These are phyloP conservation scores for Peromyscus leucopus DNA, from an alignment of 2,113 vertebrate genomes.

Conservation along the genomic window DNA sequence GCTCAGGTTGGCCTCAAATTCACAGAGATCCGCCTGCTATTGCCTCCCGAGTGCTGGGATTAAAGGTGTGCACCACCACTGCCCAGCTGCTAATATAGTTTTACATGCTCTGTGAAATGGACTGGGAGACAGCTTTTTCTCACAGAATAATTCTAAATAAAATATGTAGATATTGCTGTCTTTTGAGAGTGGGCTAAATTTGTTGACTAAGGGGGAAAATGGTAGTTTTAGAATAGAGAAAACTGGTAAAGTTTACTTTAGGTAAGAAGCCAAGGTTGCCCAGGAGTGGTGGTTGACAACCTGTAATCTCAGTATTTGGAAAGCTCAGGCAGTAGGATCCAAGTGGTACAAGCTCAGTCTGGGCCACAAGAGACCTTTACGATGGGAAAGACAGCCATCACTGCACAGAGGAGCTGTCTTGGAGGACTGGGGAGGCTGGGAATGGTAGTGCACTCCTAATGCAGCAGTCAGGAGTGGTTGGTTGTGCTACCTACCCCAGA, in stretches of 20 bases:
- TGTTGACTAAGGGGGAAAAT: background rate
- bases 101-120: slow-evolving; percentile 41
- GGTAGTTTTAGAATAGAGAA: background rate
- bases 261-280: background rate
- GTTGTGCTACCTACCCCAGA: background rate
- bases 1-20: no score
- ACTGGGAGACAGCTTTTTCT: slow-evolving; percentile 5
- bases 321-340: background rate
- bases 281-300: background rate
- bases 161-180: background rate
- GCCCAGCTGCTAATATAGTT: background rate
- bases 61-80: no score
- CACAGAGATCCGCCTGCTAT: no score
- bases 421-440: background rate
- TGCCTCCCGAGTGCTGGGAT: no score
- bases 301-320: background rate
- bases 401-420: background rate
- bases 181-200: background rate
- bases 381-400: background rate
- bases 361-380: background rate
- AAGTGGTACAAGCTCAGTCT: background rate
- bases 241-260: background rate
- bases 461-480: background rate
- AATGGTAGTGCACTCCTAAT: background rate
- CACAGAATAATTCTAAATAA: slow-evolving; percentile 28